phyloP scores from a whole-genome alignment of 2,113 vertebrate species.

The Gorsachius goisagi region DNA sequence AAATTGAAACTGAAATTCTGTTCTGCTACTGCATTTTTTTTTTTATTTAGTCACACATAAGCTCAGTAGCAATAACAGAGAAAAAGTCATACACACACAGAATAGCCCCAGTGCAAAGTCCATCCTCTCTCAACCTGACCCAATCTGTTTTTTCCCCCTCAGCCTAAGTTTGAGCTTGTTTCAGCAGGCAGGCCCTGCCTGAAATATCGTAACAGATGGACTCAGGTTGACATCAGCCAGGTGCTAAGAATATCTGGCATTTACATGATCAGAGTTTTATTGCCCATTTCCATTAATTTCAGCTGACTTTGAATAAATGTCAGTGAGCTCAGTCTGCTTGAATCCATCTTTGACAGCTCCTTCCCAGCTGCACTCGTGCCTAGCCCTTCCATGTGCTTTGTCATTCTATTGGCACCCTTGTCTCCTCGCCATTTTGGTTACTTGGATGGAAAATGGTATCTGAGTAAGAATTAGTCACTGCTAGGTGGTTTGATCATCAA shows the following conservation, averaged over 20 bases:
- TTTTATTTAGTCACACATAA: neutral
- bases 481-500: neutral
- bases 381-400: neutral
- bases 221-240: neutral
- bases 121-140: neutral
- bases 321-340: neutral
- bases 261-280: neutral
- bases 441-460: neutral
- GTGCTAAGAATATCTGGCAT: slow-evolving; percentile 1
- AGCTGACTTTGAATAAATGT: neutral
- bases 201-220: neutral
- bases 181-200: neutral
- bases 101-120: neutral
- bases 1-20: neutral
- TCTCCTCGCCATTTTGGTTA: neutral
- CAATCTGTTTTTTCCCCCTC: neutral
- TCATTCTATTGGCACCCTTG: neutral
- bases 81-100: neutral
- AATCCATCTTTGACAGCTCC: neutral
- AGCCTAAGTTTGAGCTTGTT: neutral
- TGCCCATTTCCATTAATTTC: neutral
- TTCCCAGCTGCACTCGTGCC: neutral
- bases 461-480: neutral
- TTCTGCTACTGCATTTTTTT: neutral
- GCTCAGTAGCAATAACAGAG: neutral